Evolutionary conservation across 2,113 vertebrate genomes (phyloP).

Genomic region (Irena cyanogastra): DNA sequence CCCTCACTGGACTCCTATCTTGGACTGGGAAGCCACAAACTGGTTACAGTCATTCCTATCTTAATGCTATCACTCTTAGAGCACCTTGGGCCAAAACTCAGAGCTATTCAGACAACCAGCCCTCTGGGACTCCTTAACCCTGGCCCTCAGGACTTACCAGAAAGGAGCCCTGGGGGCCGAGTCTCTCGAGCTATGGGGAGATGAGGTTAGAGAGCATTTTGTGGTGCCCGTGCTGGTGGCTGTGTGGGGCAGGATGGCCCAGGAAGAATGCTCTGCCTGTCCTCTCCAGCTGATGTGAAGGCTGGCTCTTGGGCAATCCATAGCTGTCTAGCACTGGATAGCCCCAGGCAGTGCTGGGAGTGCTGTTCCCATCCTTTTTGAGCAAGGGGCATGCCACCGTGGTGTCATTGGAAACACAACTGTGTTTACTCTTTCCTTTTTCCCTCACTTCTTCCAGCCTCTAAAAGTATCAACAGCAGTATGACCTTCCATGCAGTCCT

Average conservation of each 20-base stretch:
- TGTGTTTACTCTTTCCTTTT: neutral
- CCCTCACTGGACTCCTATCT: neutral
- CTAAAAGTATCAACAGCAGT: neutral
- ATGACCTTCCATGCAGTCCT: neutral
- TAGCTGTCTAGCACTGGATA: neutral
- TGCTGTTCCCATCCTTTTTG: neutral
- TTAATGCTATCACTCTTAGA: neutral
- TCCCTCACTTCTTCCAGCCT: neutral
- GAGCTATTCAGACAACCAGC: neutral
- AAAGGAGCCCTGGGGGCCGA: neutral
- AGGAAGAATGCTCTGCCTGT: neutral
- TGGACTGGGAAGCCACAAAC: neutral
- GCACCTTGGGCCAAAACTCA: neutral
- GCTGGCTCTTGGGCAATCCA: neutral
- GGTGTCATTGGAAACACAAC: neutral
- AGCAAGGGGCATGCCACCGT: fast-evolving
- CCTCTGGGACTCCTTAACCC: neutral
- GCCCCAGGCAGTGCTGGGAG: fast-evolving
- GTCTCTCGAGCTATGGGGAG: neutral
- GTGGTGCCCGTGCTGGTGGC: neutral
- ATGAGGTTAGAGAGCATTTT: neutral
- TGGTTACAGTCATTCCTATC: neutral
- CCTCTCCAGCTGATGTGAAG: neutral
- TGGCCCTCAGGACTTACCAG: neutral
- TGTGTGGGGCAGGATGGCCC: neutral